Conservation (phyloP, 2,888 invertebrate genomes). For the Stramonita haemastoma region DNA sequence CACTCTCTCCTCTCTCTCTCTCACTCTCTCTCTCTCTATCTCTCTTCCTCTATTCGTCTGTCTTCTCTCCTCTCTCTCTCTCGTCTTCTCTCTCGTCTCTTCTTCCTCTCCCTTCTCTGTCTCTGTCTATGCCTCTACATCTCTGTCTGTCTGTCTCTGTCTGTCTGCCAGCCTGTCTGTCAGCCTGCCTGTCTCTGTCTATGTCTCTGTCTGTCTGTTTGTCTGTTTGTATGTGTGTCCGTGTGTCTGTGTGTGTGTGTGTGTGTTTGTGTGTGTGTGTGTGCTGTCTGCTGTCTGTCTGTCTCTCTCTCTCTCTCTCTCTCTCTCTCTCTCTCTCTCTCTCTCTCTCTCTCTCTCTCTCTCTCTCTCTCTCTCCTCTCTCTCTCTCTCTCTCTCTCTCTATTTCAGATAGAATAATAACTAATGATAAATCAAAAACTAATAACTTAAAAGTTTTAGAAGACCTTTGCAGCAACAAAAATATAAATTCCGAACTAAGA, state of each 20-base stretch:
- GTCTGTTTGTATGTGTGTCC: no score
- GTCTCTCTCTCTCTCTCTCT: background rate
- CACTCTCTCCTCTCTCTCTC: no score
- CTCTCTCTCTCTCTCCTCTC: constrained; percentile 5
- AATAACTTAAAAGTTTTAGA: no score
- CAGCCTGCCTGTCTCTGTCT: no score
- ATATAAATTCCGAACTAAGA: no score
- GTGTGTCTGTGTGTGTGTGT: background rate
- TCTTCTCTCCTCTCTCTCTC: background rate
- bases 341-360: constrained; percentile 6
- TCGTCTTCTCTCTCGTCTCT: background rate
- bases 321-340: background rate
- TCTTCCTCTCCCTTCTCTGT: background rate
- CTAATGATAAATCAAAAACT: no score
- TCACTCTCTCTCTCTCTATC: no score
- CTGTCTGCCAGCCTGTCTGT: no score
- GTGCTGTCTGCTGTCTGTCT: background rate
- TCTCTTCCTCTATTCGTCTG: background rate
- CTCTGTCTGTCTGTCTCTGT: background rate
- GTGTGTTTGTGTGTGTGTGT: background rate
- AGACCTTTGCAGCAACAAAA: no score
- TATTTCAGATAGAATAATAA: background rate
- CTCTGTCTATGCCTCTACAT: background rate
- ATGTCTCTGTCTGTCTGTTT: no score
- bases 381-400: background rate